Conservation (phyloP, 2,113 vertebrate species). For the Pitta sordida region DNA sequence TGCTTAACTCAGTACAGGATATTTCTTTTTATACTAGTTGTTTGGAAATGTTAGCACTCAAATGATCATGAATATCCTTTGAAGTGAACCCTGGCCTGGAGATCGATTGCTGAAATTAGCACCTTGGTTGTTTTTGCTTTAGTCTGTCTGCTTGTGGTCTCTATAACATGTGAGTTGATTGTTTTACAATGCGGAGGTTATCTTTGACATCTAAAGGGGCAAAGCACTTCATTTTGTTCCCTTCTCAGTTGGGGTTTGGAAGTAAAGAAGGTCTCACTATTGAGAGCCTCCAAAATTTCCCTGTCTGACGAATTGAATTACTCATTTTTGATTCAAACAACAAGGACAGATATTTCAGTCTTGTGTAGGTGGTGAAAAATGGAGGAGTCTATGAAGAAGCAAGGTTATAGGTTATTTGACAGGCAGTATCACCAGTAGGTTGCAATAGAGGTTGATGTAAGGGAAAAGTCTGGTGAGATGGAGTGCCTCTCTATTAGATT, state of each 20-base stretch:
- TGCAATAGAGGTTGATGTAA: not conserved
- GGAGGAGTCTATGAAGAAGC: not conserved
- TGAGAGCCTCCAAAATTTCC: not conserved
- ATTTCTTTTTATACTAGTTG: slow-evolving; percentile 54
- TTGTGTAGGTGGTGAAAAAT: not conserved
- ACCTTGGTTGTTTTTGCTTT: slow-evolving; percentile 19
- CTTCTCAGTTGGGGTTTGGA: not conserved
- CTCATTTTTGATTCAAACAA: not conserved
- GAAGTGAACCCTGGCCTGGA: slow-evolving; percentile 53
- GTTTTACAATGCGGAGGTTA: slow-evolving; percentile 53
- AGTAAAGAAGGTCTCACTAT: not conserved
- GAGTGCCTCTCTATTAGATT: not conserved
- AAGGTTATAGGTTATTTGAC: not conserved
- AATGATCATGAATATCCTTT: slow-evolving; percentile 30
- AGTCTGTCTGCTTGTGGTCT: not conserved
- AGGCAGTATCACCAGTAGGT: not conserved
- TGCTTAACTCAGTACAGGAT: slow-evolving; percentile 58
- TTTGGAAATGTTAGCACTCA: slow-evolving; percentile 67
- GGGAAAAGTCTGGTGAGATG: not conserved
- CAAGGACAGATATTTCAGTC: not conserved
- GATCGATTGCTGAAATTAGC: slow-evolving; percentile 65
- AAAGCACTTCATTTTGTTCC: not conserved
- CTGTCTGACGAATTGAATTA: not conserved
- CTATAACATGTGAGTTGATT: not conserved
- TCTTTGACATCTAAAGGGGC: slow-evolving; percentile 48